These are phyloP conservation scores for Hypena proboscidalis DNA, from an alignment of 2,888 invertebrate genomes.

Conservation along the genomic window DNA sequence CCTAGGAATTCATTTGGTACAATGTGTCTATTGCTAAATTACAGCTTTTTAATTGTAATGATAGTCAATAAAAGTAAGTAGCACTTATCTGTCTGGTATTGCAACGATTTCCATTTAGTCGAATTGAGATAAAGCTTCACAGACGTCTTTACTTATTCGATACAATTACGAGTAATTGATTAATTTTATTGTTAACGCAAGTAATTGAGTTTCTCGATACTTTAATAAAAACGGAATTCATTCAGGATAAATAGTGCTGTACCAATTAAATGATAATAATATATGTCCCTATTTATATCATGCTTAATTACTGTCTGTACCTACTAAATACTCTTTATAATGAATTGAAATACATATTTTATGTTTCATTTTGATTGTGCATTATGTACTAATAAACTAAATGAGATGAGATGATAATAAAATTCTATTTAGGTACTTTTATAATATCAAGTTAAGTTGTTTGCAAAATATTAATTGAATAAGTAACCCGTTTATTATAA, in stretches of 20 bases:
- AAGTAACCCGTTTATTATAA: too few species aligned
- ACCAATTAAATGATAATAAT: not conserved
- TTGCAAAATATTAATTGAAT: too few species aligned
- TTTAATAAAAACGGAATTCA: slow-evolving; percentile 10
- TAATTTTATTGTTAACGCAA: slow-evolving; percentile 51
- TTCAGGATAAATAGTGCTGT: slow-evolving; percentile 10
- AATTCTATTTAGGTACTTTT: too few species aligned
- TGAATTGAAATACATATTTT: too few species aligned
- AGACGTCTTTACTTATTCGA: slow-evolving; percentile 43
- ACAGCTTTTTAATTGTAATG: not conserved
- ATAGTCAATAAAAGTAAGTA: not conserved
- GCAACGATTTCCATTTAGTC: slow-evolving; percentile 33
- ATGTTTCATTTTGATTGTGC: too few species aligned
- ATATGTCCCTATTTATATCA: slow-evolving; percentile 1
- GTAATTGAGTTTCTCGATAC: slow-evolving; percentile 41
- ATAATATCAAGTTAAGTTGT: too few species aligned
- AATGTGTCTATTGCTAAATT: too few species aligned
- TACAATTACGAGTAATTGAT: slow-evolving; percentile 45
- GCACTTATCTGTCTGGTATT: slow-evolving; percentile 2
- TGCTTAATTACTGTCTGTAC: slow-evolving; percentile 1
- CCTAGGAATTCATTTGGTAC: too few species aligned
- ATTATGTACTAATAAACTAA: too few species aligned
- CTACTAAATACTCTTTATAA: too few species aligned
- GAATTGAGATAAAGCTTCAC: slow-evolving; percentile 44
- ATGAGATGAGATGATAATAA: too few species aligned